Percentiles rank a stretch among this genome's conserved stretches.
Conservation (phyloP, 2,797 vertebrate species). For the Notamacropus eugenii region DNA sequence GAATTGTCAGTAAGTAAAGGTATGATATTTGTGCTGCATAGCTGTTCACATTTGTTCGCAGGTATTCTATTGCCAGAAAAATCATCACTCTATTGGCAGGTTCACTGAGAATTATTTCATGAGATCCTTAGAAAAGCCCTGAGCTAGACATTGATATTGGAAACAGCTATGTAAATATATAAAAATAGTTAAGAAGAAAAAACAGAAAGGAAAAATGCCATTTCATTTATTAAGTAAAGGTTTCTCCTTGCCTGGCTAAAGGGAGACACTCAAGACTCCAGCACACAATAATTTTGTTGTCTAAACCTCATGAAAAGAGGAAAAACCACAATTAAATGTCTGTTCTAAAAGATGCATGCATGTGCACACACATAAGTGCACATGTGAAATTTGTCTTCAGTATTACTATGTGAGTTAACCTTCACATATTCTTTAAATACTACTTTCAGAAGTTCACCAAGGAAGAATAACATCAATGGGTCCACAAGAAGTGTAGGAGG, state of each 20-base stretch:
- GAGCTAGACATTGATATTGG: background rate
- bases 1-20: background rate
- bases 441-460: conserved; percentile 3
- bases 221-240: background rate
- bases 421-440: background rate
- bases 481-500: background rate
- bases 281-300: background rate
- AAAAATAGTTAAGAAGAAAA: conserved; percentile 1
- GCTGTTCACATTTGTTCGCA: conserved; percentile 11
- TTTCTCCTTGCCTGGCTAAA: background rate
- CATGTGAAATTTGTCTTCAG: background rate
- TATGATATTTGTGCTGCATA: background rate
- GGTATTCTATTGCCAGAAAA: conserved; percentile 24
- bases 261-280: background rate
- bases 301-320: background rate
- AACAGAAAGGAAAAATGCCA: background rate
- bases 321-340: background rate
- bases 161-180: conserved; percentile 33
- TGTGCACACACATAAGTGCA: background rate
- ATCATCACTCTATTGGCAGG: conserved; percentile 11
- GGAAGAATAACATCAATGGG: conserved; percentile 3
- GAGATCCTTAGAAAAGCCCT: conserved; percentile 14
- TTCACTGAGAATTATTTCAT: background rate
- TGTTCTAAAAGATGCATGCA: background rate
- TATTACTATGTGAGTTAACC: background rate